Conservation (phyloP, 1,140 invertebrate species). For the Brachionus asplanchnoidis region DNA sequence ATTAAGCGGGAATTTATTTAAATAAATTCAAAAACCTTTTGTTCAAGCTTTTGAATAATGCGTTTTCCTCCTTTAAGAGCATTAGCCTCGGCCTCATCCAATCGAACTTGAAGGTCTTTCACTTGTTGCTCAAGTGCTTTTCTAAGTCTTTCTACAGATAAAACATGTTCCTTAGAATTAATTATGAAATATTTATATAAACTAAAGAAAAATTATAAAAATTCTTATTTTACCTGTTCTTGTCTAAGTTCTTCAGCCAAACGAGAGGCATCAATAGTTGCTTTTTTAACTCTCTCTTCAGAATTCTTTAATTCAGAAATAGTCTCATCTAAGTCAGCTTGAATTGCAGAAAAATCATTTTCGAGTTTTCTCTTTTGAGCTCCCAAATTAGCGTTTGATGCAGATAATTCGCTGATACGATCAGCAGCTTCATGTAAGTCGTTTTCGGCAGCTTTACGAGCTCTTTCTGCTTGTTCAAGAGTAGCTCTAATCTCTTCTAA, state of each 20-base stretch:
- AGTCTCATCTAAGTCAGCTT: conserved; percentile 61
- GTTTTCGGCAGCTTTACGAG: conserved; percentile 88
- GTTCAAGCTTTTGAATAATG: conserved; percentile 62
- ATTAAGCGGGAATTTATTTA: background rate
- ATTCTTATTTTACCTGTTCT: too few relatives aligned
- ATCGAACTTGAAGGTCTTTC: conserved; percentile 91
- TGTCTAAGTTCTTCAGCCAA: conserved; percentile 94
- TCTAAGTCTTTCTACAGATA: conserved; percentile 93
- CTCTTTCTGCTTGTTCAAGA: conserved; percentile 85
- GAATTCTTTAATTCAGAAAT: conserved; percentile 80
- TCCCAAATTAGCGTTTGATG: conserved; percentile 82
- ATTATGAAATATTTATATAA: background rate
- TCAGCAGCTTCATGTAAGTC: conserved; percentile 93
- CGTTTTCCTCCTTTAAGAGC: conserved; percentile 96
- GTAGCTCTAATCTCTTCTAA: conserved; percentile 90
- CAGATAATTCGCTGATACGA: conserved; percentile 87
- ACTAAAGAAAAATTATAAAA: too few relatives aligned
- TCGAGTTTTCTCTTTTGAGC: conserved; percentile 97
- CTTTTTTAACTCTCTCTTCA: conserved; percentile 84
- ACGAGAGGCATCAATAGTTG: conserved; percentile 85
- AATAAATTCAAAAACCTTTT: conserved; percentile 46
- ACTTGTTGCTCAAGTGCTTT: conserved; percentile 93
- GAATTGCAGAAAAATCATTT: conserved; percentile 88
- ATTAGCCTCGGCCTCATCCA: conserved; percentile 91
- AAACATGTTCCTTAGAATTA: conserved; percentile 68